phyloP scores from a whole-genome alignment of 2,888 invertebrate species.

The Celastrina argiolus region DNA sequence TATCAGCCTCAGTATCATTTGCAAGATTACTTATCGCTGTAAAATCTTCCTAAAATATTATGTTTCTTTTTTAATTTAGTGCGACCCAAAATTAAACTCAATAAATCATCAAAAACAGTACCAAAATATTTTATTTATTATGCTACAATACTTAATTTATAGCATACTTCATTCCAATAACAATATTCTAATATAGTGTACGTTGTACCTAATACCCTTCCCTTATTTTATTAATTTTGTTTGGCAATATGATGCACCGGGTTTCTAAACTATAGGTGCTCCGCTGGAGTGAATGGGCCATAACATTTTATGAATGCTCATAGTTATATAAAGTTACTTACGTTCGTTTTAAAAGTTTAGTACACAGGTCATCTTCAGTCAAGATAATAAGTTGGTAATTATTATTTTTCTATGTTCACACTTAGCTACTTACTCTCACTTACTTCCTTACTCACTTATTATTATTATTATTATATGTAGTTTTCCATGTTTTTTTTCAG shows the following conservation, averaged over 20 bases:
- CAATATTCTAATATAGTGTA: background rate
- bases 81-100: too few relatives aligned
- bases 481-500: too few relatives aligned
- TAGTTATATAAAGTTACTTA: constrained; percentile 11
- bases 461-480: too few relatives aligned
- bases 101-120: too few relatives aligned
- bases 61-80: too few relatives aligned
- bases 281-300: constrained; percentile 61
- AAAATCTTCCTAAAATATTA: too few relatives aligned
- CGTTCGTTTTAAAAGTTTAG: background rate
- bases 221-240: constrained; percentile 64
- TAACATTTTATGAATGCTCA: constrained; percentile 64
- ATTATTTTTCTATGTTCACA: background rate
- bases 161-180: background rate
- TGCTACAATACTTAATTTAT: background rate
- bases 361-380: background rate
- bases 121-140: too few relatives aligned
- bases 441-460: too few relatives aligned
- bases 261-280: constrained; percentile 60
- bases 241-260: constrained; percentile 69
- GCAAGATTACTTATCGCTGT: too few relatives aligned
- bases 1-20: too few relatives aligned
- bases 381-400: background rate
- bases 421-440: too few relatives aligned
- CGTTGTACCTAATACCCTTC: constrained; percentile 31